Evolutionary conservation across 2,888 invertebrate species (phyloP).

Genomic region (Terebella lapidaria): DNA sequence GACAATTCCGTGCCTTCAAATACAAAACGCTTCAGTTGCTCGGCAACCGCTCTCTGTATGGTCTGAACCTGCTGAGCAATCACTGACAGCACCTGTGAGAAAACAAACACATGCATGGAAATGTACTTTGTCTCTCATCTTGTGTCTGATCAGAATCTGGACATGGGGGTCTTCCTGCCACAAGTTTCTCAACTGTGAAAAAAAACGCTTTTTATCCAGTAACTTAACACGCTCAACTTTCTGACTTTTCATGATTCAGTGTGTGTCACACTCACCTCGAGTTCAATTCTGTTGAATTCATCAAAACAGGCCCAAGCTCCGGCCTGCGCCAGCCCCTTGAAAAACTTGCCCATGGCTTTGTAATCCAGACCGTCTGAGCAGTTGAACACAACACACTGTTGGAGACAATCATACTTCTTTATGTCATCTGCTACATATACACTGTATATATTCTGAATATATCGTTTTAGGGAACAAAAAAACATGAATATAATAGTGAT

Average conservation of each 20-base stretch:
- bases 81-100: slow-evolving; percentile 51
- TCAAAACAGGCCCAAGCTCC: slow-evolving; percentile 55
- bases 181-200: too few species aligned
- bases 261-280: slow-evolving; percentile 38
- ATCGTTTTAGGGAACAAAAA: too few species aligned
- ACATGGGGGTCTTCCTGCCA: too few species aligned
- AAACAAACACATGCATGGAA: not conserved
- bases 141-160: too few species aligned
- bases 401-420: slow-evolving; percentile 3
- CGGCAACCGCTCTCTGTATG: slow-evolving; percentile 51
- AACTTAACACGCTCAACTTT: too few species aligned
- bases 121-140: too few species aligned
- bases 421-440: not conserved
- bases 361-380: slow-evolving; percentile 54
- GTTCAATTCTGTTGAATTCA: slow-evolving; percentile 54
- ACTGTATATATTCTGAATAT: too few species aligned
- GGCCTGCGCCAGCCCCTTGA: slow-evolving; percentile 52
- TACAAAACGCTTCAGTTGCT: slow-evolving; percentile 43
- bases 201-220: too few species aligned
- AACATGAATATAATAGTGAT: too few species aligned
- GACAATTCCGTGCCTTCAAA: slow-evolving; percentile 52
- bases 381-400: slow-evolving; percentile 53
- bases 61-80: slow-evolving; percentile 54
- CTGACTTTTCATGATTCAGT: too few species aligned
- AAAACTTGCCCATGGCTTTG: slow-evolving; percentile 54